Conservation (phyloP, 2,113 vertebrate genomes). For the Anoura caudifer region DNA sequence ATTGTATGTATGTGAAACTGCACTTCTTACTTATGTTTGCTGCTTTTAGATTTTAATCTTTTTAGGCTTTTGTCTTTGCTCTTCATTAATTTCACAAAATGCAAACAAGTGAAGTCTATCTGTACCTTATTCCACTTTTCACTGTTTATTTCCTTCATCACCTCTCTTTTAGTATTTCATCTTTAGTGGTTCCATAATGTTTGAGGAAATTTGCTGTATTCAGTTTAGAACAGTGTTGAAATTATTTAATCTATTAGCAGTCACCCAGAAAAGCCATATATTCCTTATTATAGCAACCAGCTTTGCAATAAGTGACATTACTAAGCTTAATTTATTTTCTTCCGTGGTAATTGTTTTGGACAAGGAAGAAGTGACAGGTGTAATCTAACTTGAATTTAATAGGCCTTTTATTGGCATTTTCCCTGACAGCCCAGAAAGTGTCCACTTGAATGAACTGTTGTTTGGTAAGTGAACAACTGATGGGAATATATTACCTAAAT, state of each 20-base stretch:
- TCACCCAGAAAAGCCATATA: conserved; percentile 27
- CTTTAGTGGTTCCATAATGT: conserved; percentile 8
- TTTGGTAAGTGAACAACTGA: conserved; percentile 24
- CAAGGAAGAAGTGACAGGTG: conserved; percentile 37
- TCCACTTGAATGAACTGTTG: conserved; percentile 19
- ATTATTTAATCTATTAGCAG: neutral
- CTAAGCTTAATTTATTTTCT: conserved; percentile 49
- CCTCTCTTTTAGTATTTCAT: neutral
- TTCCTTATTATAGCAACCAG: neutral
- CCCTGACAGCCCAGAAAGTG: neutral
- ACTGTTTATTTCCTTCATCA: neutral
- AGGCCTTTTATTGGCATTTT: conserved; percentile 41
- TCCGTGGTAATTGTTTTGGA: conserved; percentile 37
- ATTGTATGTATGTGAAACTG: neutral
- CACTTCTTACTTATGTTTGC: neutral
- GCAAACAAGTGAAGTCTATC: neutral
- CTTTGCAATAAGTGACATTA: conserved; percentile 23
- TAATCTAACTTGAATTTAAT: conserved; percentile 41
- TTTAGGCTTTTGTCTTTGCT: neutral
- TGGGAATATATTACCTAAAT: conserved; percentile 1
- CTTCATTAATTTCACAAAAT: conserved; percentile 26
- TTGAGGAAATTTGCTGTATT: conserved; percentile 43
- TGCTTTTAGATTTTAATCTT: conserved; percentile 4
- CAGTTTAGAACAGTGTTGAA: neutral
- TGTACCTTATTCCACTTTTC: neutral